Percentiles rank a stretch among this genome's conserved stretches.
phyloP scores from a whole-genome alignment of 2,797 vertebrate species.

The Toxotes lorentzi region DNA sequence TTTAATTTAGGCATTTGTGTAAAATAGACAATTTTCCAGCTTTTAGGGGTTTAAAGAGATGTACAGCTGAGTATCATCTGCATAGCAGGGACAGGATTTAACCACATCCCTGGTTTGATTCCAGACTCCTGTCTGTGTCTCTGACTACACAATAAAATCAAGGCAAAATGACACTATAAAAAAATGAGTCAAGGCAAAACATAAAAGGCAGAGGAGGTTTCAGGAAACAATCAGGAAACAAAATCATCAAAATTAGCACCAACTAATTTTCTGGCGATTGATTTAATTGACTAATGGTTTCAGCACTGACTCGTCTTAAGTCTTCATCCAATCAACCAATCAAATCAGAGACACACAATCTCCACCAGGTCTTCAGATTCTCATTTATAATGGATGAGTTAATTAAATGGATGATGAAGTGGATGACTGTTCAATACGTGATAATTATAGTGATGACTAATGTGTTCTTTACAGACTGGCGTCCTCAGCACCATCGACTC shows the following conservation, averaged over 20 bases:
- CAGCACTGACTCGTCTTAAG: background rate
- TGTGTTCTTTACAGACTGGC: background rate
- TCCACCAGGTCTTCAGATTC: background rate
- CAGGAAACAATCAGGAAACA: background rate
- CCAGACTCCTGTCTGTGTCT: background rate
- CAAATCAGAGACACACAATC: background rate
- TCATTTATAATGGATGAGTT: conserved; percentile 29
- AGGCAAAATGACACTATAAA: background rate
- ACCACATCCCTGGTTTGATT: background rate
- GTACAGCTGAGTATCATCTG: background rate
- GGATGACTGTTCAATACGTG: conserved; percentile 5
- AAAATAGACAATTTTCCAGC: background rate
- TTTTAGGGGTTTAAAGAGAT: background rate
- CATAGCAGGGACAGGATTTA: background rate
- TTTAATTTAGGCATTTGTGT: too few relatives aligned
- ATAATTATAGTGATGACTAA: conserved; percentile 28
- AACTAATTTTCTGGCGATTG: background rate
- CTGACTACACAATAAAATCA: background rate
- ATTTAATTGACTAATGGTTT: conserved; percentile 21
- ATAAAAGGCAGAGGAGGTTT: background rate
- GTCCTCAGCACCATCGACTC: background rate
- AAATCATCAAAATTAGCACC: conserved; percentile 13
- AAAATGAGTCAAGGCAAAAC: background rate
- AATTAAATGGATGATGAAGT: conserved; percentile 31
- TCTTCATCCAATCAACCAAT: conserved; percentile 4